phyloP scores from a whole-genome alignment of 2,888 invertebrate species.

The Platypus cylindrus region DNA sequence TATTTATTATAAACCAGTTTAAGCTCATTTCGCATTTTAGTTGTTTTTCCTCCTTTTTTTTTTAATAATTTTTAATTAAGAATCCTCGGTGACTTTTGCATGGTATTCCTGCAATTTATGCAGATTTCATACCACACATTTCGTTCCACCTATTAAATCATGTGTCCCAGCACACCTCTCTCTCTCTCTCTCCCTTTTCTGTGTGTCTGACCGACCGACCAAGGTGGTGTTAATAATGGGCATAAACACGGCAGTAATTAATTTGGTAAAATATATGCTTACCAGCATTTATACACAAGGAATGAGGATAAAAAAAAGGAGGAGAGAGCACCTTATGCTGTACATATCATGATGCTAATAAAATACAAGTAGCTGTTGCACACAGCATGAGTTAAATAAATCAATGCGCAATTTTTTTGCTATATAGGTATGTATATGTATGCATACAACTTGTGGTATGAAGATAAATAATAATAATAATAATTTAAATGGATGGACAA shows the following conservation, averaged over 20 bases:
- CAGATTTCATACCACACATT: slow-evolving; percentile 7
- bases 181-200: too few species aligned
- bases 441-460: not conserved
- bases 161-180: slow-evolving; percentile 8
- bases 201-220: too few species aligned
- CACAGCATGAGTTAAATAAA: slow-evolving; percentile 13
- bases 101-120: slow-evolving; percentile 4
- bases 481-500: slow-evolving; percentile 3
- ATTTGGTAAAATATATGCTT: slow-evolving; percentile 15
- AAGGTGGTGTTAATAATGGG: slow-evolving; percentile 15
- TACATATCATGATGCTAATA: slow-evolving; percentile 13
- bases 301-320: slow-evolving; percentile 1
- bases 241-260: slow-evolving; percentile 16
- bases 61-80: slow-evolving; percentile 8
- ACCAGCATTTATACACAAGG: slow-evolving; percentile 9
- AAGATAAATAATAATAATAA: slow-evolving; percentile 2
- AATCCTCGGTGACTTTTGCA: not conserved
- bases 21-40: not conserved
- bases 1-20: not conserved
- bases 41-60: too few species aligned
- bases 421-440: not conserved
- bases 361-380: slow-evolving; percentile 15
- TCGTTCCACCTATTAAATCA: slow-evolving; percentile 11
- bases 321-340: not conserved
- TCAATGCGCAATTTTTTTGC: slow-evolving; percentile 8